Evolutionary conservation across 2,797 vertebrate species (phyloP).

Genomic region (Hippoglossus hippoglossus): DNA sequence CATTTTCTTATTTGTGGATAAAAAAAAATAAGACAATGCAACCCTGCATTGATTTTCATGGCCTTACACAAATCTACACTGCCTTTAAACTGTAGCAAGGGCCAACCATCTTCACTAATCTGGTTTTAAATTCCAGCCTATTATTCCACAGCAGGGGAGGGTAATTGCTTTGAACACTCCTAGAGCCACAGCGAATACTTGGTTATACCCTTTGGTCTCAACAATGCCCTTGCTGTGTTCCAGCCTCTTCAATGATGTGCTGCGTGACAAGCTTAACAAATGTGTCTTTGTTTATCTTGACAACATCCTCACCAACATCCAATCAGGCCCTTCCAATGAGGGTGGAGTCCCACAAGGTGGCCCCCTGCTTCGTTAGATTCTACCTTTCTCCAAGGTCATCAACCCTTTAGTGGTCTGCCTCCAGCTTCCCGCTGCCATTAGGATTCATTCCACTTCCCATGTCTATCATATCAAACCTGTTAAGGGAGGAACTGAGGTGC

Average conservation of each 20-base stretch:
- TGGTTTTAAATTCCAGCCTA: not conserved
- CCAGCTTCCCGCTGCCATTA: not conserved
- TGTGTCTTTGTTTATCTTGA: not conserved
- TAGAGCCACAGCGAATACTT: not conserved
- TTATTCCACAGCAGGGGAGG: not conserved
- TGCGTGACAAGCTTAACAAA: not conserved
- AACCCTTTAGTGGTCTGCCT: not conserved
- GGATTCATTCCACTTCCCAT: not conserved
- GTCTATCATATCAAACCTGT: not conserved
- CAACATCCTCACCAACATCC: not conserved
- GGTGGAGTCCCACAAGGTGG: not conserved
- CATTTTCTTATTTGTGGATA: not conserved
- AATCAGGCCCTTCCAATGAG: not conserved
- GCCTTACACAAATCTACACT: too few species aligned
- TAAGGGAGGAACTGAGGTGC: not conserved
- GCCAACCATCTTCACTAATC: not conserved
- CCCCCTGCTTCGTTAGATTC: not conserved
- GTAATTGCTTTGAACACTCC: not conserved
- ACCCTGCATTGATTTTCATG: not conserved
- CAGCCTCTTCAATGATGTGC: not conserved
- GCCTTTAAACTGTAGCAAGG: not conserved
- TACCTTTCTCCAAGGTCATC: not conserved
- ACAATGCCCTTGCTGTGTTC: not conserved
- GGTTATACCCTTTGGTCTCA: not conserved
- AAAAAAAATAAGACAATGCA: not conserved